Conservation (phyloP, 2,113 vertebrate genomes). For the Eretmochelys imbricata region DNA sequence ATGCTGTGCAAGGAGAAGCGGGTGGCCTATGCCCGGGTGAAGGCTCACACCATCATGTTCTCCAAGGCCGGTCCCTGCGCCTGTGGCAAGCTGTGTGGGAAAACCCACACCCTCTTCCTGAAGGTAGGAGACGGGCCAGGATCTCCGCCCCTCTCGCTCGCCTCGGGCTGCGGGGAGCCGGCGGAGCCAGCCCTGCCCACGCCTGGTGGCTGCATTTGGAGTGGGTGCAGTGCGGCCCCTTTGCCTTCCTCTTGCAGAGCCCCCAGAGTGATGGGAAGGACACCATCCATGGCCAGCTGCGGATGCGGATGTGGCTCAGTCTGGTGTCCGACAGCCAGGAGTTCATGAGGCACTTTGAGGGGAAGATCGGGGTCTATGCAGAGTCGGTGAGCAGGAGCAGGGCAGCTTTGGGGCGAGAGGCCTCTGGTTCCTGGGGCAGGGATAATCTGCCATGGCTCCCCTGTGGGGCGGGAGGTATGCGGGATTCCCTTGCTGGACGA, state of each 20-base stretch:
- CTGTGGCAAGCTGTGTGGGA: constrained; percentile 73
- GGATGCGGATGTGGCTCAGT: constrained; percentile 79
- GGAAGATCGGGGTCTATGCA: constrained; percentile 33
- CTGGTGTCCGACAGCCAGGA: constrained; percentile 50
- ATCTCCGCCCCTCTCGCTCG: background rate
- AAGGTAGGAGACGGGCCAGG: constrained; percentile 34
- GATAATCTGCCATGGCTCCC: background rate
- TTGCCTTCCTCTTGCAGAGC: no score
- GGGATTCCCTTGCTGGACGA: no score
- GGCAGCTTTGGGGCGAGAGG: rapidly evolving
- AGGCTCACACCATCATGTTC: constrained; percentile 54
- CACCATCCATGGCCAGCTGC: constrained; percentile 51
- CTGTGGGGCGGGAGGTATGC: background rate
- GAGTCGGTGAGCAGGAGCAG: constrained; percentile 65
- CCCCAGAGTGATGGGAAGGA: background rate
- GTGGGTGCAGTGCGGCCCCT: background rate
- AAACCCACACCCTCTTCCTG: constrained; percentile 74
- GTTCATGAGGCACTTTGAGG: constrained; percentile 47
- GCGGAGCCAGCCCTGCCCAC: background rate
- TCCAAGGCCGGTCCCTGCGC: background rate
- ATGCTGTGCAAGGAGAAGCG: constrained; percentile 54
- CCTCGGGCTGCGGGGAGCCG: background rate
- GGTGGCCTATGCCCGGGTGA: constrained; percentile 67
- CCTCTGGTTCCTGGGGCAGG: rapidly evolving
- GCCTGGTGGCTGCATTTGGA: no score